Evolutionary conservation across 2,888 invertebrate genomes (phyloP), one percentile per base, ranked within the genome.

Genomic region (Eupeodes luniger): DNA sequence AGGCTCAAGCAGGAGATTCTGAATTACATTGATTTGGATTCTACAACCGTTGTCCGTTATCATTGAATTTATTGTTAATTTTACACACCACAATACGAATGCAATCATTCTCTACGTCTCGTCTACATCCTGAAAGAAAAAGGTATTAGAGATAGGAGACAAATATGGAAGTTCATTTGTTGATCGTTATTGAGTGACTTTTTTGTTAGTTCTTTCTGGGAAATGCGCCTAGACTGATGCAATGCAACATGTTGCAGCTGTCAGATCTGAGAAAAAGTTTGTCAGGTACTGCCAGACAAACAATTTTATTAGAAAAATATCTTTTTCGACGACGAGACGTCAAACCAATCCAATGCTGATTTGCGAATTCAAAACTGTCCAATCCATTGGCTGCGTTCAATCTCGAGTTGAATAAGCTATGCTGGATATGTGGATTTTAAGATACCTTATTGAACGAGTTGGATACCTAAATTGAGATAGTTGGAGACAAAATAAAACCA

Each of bases 101-200:
- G 16, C 11, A 47, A 47, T 47, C 10, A 11, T 47, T 12, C 14
- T 7, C 44, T 19, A 19, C 19, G 19, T 4, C 7, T 16, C 44
- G 3, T 0, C 57, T 34, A 19, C 40, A 34, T 19, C 19, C 12
- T 14, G 64, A 1, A 1, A 27, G n/a, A 19, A 34, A 69, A 5
- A 10, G 51, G 4, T 34, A 36, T 10, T 62, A 62, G 62, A 36
- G 69, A 44, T 67, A n/a, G 27, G 5, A 27, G 1, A 12, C 12
- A 19, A 19, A 19, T 10, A 53, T n/a, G 12, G 70, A 6, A 16
- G 44, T 40, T 44, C 9, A 64, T 53, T 75, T 57, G 59, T 66
- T n/a, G 77, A 66, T 66, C 77, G 11, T n/a, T n/a, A 4, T 77
- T 77, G 77, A 77, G 77, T 77, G 66, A 1, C 40, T 64, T 53